Evolutionary conservation across 35 echinoderm and acorn worm genomes (phyloP), one percentile per base, ranked within the genome.

Genomic region (Strongylocentrotus purpuratus): DNA sequence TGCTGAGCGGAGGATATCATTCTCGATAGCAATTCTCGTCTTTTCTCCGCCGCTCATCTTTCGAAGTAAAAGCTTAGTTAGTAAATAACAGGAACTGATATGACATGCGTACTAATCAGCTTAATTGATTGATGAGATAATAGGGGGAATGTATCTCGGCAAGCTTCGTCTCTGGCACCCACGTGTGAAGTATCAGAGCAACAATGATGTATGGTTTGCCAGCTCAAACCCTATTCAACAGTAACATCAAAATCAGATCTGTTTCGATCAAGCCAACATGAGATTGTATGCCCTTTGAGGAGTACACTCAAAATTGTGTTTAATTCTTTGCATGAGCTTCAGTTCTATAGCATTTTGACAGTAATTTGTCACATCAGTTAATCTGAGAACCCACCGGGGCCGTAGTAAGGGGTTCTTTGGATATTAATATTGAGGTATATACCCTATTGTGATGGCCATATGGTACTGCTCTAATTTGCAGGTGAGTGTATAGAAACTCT

Each of bases 41-140:
- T 78, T 78, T 78, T 78, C 65, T 78, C 65, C 65, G 22, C 65
- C n/a, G 65, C 28, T 78, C 65, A 8, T 78, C 65, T 78, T 78
- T 28, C 22, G 65, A 28, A 28, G 28, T 78, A 28, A 15, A 78
- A n/a, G 65, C 22, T 78, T 28, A 28, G 61, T 28, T 22, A 22
- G 22, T 3, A 78, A 78, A 78, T 78, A 78, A 78, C 65, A 78
- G 65, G 65, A 78, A 78, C 65, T 78, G 65, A 78, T n/a, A 78
- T 78, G 65, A 78, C 65, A 78, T 78, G 65, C 65, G 25, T 28
- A 28, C 65, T 78, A 78, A 78, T 78, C 65, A 7, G 65, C 65
- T 78, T 78, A 78, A 78, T 78, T 78, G 65, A 78, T 78, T 78
- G 65, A 78, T 18, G 65, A 78, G 65, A 78, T 78, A 78, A n/a